These are phyloP conservation scores for Dicaeum eximium DNA, from an alignment of 2,113 vertebrate species.

Conservation along the genomic window DNA sequence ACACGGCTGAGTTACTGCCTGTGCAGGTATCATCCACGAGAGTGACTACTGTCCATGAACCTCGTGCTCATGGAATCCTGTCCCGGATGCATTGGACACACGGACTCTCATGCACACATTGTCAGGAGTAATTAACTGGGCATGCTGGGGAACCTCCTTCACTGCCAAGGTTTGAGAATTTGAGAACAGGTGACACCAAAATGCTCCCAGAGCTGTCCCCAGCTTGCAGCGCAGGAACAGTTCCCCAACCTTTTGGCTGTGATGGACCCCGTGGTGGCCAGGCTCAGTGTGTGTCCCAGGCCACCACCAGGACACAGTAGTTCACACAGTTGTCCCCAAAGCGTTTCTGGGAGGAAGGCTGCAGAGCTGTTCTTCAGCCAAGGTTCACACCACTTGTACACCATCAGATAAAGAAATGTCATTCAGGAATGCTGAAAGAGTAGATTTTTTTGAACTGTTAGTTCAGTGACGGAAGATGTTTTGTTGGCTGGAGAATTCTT, in stretches of 20 bases:
- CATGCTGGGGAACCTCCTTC: not conserved
- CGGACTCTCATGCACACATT: not conserved
- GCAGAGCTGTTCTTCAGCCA: not conserved
- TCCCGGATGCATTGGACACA: not conserved
- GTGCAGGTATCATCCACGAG: rapidly evolving
- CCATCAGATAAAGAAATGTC: not conserved
- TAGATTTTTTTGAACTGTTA: not conserved
- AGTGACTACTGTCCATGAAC: not conserved
- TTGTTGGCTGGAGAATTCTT: not conserved
- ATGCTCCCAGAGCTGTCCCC: not conserved
- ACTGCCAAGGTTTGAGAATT: not conserved
- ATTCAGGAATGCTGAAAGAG: not conserved
- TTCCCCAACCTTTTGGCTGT: not conserved
- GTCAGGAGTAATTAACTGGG: not conserved
- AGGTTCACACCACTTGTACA: not conserved
- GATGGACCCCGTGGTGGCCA: not conserved
- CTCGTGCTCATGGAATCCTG: not conserved
- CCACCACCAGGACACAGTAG: not conserved
- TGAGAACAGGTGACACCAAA: not conserved
- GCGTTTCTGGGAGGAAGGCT: not conserved
- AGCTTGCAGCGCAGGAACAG: not conserved
- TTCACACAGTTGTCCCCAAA: not conserved
- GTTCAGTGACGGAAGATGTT: not conserved
- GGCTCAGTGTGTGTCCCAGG: not conserved
- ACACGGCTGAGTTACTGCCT: not conserved